Evolutionary conservation across 2,113 vertebrate species (phyloP).

Genomic region (Antigone vipio): DNA sequence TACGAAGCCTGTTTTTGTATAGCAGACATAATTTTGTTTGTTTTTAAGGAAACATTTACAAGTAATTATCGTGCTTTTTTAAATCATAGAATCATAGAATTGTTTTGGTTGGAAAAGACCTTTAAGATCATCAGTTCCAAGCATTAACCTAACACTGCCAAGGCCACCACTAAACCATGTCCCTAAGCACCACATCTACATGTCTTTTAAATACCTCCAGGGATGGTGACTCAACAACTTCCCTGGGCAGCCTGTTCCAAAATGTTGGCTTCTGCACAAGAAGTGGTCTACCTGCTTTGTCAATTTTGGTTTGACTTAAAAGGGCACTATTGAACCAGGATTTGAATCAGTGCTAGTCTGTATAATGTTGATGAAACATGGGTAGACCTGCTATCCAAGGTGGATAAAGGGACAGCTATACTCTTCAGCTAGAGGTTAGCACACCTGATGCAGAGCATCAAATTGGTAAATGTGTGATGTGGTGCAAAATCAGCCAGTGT

Average conservation of each 20-base stretch:
- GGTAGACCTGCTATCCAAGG: background rate
- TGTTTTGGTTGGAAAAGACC: no score
- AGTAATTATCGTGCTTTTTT: background rate
- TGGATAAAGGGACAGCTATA: background rate
- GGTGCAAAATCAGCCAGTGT: background rate
- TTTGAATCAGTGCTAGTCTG: background rate
- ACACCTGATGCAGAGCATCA: background rate
- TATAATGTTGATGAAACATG: background rate
- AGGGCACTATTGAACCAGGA: background rate
- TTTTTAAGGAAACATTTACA: background rate
- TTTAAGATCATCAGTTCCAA: no score
- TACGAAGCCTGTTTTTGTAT: background rate
- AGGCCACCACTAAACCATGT: no score
- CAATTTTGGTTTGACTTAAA: background rate
- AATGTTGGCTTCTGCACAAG: background rate
- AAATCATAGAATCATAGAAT: background rate
- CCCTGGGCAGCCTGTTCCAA: no score
- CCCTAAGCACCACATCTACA: no score
- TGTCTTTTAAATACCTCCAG: no score
- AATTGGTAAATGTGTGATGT: background rate
- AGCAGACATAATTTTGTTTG: background rate
- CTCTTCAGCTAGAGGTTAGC: background rate
- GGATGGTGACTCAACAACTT: no score
- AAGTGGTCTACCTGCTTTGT: background rate
- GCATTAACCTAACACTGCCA: no score